A percentile compares a stretch with the other conserved stretches of the same genome.
These are phyloP conservation scores for Rhagoletis zephyria DNA, from an alignment of 1,140 invertebrate genomes.

Conservation along the genomic window DNA sequence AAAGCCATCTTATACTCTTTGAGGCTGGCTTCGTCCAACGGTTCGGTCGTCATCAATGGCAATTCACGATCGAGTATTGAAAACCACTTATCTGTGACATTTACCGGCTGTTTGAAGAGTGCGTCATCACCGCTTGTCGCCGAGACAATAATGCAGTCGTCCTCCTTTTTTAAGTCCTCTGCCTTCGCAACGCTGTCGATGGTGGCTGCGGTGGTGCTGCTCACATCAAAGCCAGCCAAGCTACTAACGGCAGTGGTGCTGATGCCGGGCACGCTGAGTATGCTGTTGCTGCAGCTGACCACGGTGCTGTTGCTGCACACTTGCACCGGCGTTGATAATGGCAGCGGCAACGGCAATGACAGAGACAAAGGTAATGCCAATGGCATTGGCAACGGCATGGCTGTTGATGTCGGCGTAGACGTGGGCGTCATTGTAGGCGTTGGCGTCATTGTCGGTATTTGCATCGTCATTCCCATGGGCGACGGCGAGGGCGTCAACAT, in stretches of 20 bases:
- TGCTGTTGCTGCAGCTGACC: slow-evolving; percentile 1
- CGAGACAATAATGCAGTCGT: slow-evolving; percentile 69
- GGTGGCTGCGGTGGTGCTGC: slow-evolving; percentile 17
- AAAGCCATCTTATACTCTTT: slow-evolving; percentile 64
- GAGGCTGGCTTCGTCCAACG: slow-evolving; percentile 63
- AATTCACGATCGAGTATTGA: slow-evolving; percentile 73
- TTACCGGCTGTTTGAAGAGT: slow-evolving; percentile 57
- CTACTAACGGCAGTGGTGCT: too few species aligned
- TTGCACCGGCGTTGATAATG: neutral
- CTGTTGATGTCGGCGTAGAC: slow-evolving; percentile 10
- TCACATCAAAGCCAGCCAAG: neutral
- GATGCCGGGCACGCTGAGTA: too few species aligned
- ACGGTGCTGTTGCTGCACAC: neutral
- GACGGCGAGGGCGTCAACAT: slow-evolving; percentile 18
- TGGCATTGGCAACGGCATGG: neutral
- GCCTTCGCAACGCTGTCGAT: slow-evolving; percentile 55
- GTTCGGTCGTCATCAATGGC: slow-evolving; percentile 62
- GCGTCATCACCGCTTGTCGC: slow-evolving; percentile 62
- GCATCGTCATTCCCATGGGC: neutral
- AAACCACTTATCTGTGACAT: slow-evolving; percentile 74
- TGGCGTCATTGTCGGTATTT: neutral
- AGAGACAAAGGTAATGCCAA: neutral
- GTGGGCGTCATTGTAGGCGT: neutral
- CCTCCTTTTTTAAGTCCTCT: slow-evolving; percentile 67
- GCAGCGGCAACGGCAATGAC: slow-evolving; percentile 45